A percentile compares a stretch with the other conserved stretches of the same genome.
These are phyloP conservation scores for Dasyornis broadbenti DNA, from an alignment of 2,113 vertebrate genomes.

Conservation along the genomic window DNA sequence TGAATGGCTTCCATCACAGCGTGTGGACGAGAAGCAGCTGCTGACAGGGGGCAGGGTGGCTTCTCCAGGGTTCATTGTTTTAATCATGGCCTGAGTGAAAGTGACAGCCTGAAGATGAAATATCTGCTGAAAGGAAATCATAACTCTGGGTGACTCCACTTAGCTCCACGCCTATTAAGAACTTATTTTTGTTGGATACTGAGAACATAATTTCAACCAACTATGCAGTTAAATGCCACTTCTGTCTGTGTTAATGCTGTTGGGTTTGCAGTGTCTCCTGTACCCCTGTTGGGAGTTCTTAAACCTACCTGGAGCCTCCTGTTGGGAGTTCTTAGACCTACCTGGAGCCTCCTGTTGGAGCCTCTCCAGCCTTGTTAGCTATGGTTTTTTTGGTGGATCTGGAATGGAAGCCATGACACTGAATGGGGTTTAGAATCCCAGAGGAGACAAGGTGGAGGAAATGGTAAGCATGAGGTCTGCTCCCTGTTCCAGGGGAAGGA, in stretches of 20 bases:
- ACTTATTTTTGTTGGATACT: neutral
- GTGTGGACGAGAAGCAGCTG: constrained; percentile 51
- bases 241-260: neutral
- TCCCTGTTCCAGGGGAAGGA: neutral
- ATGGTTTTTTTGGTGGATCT: neutral
- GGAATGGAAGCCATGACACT: neutral
- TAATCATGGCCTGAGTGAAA: constrained; percentile 74
- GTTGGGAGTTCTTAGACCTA: neutral
- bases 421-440: neutral
- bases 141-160: constrained; percentile 62
- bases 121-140: constrained; percentile 67
- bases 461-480: neutral
- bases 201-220: neutral
- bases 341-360: neutral
- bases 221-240: neutral
- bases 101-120: constrained; percentile 67
- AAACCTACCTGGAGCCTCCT: neutral
- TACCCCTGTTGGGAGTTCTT: neutral
- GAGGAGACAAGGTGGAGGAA: neutral
- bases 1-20: neutral
- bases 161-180: constrained; percentile 54
- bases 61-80: constrained; percentile 72
- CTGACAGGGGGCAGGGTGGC: constrained; percentile 10
- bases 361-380: neutral
- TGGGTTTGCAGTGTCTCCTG: neutral